Evolutionary conservation across 2,113 vertebrate genomes (phyloP), one percentile per base, ranked within the genome.

Genomic region (Sylvilagus bachmani): DNA sequence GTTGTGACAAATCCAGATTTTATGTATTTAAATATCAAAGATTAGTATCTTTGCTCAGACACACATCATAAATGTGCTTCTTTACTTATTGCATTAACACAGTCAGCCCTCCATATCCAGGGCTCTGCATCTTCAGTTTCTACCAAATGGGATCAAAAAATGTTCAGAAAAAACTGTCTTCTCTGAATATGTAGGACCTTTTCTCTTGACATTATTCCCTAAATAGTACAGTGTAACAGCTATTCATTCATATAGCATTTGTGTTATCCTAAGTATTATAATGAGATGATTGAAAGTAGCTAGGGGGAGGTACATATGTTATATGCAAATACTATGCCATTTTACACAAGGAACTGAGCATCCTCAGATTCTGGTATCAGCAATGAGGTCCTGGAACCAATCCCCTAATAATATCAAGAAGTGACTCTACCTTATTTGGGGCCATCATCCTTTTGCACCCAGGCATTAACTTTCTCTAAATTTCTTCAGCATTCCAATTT

Each of bases 21-120:
- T 86, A 55, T 49, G 44, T 51, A 62, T 86, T 36, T 71, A 74
- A 78, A 86, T 88, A 75, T 91, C 19, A 29, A 58, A 70, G 67
- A 61, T 93, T 91, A 81, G 6, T 75, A 49, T 62, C 14, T 78
- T 93, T 92, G 29, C 33, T 77, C 79, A 89, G 51, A 89, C 67
- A 66, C 17, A 78, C 25, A 36, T 33, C 36, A 58, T 55, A 64
- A 79, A 33, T 51, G 61, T 75, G 36, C 51, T 75, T 91, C 61
- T 89, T 31, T 22, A 10, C 36, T 74, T 74, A 44, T 74, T 44
- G 11, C 22, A 44, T 19, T 21, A 61, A 2, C 36, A 33, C 25
- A 38, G 22, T 74, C 24, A 24, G 71, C 24, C 22, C 71, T 49
- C 73, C 11, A 75, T 49, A 27, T 75, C 73, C 73, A 75, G 44